phyloP scores from a whole-genome alignment of 1,140 invertebrate species.

The Paraescarpia echinospica region DNA sequence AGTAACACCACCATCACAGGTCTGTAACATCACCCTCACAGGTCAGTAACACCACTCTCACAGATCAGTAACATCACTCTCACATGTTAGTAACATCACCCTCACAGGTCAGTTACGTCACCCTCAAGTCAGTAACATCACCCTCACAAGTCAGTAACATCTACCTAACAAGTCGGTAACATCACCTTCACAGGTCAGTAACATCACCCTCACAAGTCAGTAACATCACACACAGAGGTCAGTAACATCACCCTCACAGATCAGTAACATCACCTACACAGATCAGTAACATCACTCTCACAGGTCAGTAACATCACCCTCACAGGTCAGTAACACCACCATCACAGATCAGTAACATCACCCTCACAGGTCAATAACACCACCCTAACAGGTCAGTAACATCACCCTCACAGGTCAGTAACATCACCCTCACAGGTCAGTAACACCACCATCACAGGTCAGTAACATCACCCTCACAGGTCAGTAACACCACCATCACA shows the following conservation, averaged over 20 bases:
- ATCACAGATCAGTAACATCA: conserved; percentile 56
- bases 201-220: conserved; percentile 7
- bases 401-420: background rate
- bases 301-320: too few species aligned
- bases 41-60: background rate
- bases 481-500: background rate
- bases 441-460: background rate
- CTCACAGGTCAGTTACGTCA: too few species aligned
- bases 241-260: background rate
- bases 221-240: background rate
- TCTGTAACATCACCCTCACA: background rate
- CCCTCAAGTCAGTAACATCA: too few species aligned
- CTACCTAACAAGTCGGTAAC: too few species aligned
- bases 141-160: too few species aligned
- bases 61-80: background rate
- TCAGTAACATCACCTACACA: background rate
- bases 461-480: background rate
- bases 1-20: conserved; percentile 17
- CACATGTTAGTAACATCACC: too few species aligned
- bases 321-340: too few species aligned
- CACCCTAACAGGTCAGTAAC: background rate
- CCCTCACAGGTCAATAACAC: background rate
- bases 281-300: too few species aligned
- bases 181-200: conserved; percentile 63
- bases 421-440: conserved; percentile 63